Evolutionary conservation across 2,888 invertebrate species (phyloP).

Genomic region (Acrobasis repandana): DNA sequence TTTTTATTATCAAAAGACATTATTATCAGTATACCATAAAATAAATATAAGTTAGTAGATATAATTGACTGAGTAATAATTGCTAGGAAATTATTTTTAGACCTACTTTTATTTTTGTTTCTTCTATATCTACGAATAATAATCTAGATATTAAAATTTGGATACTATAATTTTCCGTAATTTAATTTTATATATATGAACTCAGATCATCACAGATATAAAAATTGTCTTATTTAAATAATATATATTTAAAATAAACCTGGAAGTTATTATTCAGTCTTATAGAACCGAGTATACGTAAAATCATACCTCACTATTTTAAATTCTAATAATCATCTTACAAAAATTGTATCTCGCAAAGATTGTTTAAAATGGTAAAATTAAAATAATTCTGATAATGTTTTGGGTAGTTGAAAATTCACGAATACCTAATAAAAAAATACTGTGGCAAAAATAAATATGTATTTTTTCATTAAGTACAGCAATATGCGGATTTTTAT

Average conservation of each 20-base stretch:
- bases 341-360: slow-evolving; percentile 16
- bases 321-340: slow-evolving; percentile 26
- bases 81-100: slow-evolving; percentile 12
- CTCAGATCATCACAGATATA: background rate
- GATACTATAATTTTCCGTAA: background rate
- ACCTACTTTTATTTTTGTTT: background rate
- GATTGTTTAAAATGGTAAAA: background rate
- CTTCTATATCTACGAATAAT: background rate
- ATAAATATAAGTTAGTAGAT: slow-evolving; percentile 32
- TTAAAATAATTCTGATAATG: background rate
- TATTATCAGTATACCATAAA: slow-evolving; percentile 32
- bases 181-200: background rate
- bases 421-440: background rate
- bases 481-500: no score
- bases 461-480: no score
- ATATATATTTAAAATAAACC: background rate
- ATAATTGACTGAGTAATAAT: slow-evolving; percentile 26
- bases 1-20: slow-evolving; percentile 22
- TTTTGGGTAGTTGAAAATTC: slow-evolving; percentile 9
- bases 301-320: slow-evolving; percentile 36
- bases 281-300: slow-evolving; percentile 34
- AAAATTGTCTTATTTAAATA: background rate
- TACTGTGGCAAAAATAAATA: no score
- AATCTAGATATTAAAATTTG: background rate
- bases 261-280: slow-evolving; percentile 27